Conservation (phyloP, 2,888 invertebrate species). For the Copidosoma aretas region DNA sequence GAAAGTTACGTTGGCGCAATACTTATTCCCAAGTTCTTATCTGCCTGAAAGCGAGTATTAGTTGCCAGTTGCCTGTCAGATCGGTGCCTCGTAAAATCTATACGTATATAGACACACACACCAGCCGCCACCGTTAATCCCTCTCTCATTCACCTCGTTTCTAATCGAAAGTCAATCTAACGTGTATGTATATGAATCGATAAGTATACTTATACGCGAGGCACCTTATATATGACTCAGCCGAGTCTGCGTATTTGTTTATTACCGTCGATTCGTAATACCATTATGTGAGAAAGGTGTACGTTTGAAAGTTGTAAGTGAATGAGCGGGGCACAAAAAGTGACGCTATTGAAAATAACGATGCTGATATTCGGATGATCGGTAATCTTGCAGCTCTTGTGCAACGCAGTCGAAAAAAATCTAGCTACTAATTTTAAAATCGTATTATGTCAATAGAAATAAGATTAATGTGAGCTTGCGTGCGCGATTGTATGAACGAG, state of each 20-base stretch:
- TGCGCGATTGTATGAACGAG: too few relatives aligned
- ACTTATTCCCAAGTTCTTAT: not conserved
- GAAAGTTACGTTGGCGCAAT: slow-evolving; percentile 3
- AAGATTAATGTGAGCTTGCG: too few relatives aligned
- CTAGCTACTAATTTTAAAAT: too few relatives aligned
- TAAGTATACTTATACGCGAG: not conserved
- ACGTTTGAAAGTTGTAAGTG: slow-evolving; percentile 1
- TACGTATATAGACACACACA: too few relatives aligned
- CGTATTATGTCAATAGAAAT: too few relatives aligned
- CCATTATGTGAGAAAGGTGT: slow-evolving; percentile 3
- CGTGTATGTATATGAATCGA: not conserved
- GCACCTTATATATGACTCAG: slow-evolving; percentile 9
- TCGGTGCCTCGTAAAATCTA: slow-evolving; percentile 24
- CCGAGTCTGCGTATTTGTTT: slow-evolving; percentile 6
- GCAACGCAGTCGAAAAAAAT: too few relatives aligned
- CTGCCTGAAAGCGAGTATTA: not conserved
- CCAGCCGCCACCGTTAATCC: slow-evolving; percentile 16
- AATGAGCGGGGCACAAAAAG: not conserved
- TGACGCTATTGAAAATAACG: slow-evolving; percentile 1
- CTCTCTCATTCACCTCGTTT: slow-evolving; percentile 11
- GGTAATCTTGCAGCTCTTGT: too few relatives aligned
- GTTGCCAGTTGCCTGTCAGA: slow-evolving; percentile 26
- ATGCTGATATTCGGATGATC: not conserved
- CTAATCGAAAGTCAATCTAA: slow-evolving; percentile 23
- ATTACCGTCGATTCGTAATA: slow-evolving; percentile 9